Evolutionary conservation across 2,797 vertebrate species (phyloP), one percentile per base, ranked within the genome.

Genomic region (Synanceia verrucosa): DNA sequence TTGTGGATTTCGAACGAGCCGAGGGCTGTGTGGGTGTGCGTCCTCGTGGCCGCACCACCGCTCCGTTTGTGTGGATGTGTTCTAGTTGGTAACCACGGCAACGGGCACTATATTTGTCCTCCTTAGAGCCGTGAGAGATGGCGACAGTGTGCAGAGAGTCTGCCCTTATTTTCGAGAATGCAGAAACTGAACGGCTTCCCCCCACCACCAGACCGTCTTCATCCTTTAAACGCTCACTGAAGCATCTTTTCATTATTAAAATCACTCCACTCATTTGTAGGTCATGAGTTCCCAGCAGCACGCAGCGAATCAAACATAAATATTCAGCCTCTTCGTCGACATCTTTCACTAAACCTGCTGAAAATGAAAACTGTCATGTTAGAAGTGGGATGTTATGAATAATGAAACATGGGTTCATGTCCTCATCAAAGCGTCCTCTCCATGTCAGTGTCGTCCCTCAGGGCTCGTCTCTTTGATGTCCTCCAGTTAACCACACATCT

Each of bases 41-140:
- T 87, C 89, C 91, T 91, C 88, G 84, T 91, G 91, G 90, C 88
- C 81, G 79, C 60, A 4, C 69, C 37, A 4, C 69, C 37, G 70
- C 65, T 83, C 77, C 72, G 77, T 91, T 89, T 85, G 79, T 89
- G 88, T 86, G 86, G 71, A 86, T 88, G 87, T 26, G 70, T 89
- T 84, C 86, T 65, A 73, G 77, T 61, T 74, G 63, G 67, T 92
- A 82, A 86, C 92, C 92, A 92, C 92, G 88, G 92, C 83, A 90
- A 92, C 88, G 75, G 65, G 79, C 83, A 92, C 90, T 93, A 92
- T 88, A 92, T 91, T 89, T 88, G 89, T 92, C 88, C 84, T 87
- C 84, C 46, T 47, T 55, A 41, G 81, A 85, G 76, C 77, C 77
- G 79, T 48, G 56, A 53, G 56, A 75, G 80, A 79, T 59, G 78